Conservation (phyloP, 2,113 vertebrate species). For the Sisor rabdophorus region DNA sequence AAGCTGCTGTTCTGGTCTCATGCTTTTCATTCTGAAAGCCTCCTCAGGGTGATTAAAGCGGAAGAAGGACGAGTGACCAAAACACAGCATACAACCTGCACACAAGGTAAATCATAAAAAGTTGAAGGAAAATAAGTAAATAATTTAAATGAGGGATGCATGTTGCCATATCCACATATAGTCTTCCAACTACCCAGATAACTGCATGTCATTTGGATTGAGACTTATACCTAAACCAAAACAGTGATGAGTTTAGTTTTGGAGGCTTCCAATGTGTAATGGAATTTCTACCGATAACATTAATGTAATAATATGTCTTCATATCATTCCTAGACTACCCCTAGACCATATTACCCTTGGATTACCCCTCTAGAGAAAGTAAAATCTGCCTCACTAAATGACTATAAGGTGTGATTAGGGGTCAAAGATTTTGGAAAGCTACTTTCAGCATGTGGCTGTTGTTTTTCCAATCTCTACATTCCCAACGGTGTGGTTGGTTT, state of each 20-base stretch:
- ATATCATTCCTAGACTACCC: too few relatives aligned
- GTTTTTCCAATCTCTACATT: background rate
- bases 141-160: background rate
- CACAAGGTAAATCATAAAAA: slow-evolving; percentile 5
- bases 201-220: background rate
- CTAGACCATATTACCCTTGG: too few relatives aligned
- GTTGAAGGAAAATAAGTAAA: background rate
- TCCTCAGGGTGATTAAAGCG: slow-evolving; percentile 96
- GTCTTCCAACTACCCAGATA: background rate
- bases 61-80: slow-evolving; percentile 89
- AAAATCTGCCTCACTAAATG: background rate
- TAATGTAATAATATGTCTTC: too few relatives aligned
- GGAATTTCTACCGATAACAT: too few relatives aligned
- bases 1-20: slow-evolving; percentile 72
- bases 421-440: background rate
- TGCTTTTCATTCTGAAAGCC: slow-evolving; percentile 94
- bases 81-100: slow-evolving; percentile 92
- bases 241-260: too few relatives aligned
- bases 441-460: background rate
- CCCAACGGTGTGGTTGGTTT: background rate
- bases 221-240: background rate
- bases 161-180: background rate
- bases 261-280: too few relatives aligned
- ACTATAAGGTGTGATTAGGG: background rate
- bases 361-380: background rate